Conservation (phyloP, 2,888 invertebrate species). For the Phytoseiulus persimilis region DNA sequence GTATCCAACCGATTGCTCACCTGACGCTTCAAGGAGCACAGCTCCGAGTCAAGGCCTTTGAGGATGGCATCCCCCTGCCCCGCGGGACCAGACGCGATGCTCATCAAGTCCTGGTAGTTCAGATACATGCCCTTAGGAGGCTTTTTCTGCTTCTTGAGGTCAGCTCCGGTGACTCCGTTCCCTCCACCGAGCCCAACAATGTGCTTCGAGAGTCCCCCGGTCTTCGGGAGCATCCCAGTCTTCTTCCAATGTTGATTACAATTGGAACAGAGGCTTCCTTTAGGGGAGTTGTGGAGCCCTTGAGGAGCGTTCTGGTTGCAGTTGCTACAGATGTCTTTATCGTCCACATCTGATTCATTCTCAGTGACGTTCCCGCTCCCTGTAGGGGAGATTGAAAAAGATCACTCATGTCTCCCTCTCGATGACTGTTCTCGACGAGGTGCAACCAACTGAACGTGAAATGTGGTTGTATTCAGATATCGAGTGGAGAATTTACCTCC, state of each 20-base stretch:
- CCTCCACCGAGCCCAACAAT: constrained; percentile 43
- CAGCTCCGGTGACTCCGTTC: constrained; percentile 42
- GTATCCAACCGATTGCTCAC: constrained; percentile 60
- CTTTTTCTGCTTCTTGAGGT: constrained; percentile 52
- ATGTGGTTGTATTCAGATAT: background rate
- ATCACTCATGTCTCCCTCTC: background rate
- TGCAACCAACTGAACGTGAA: no score
- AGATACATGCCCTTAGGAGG: constrained; percentile 94
- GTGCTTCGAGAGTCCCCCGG: constrained; percentile 29
- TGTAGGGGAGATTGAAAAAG: constrained; percentile 57
- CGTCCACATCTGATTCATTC: constrained; percentile 73
- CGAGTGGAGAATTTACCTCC: constrained; percentile 37
- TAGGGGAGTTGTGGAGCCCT: constrained; percentile 47
- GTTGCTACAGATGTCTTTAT: constrained; percentile 57
- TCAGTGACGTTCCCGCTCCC: constrained; percentile 77
- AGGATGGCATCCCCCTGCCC: constrained; percentile 73
- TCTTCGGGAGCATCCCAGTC: constrained; percentile 60
- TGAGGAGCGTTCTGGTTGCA: constrained; percentile 15
- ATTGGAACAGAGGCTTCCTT: constrained; percentile 70
- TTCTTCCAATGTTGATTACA: constrained; percentile 80
- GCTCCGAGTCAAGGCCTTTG: constrained; percentile 83
- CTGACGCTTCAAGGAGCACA: constrained; percentile 87
- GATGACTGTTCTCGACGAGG: no score
- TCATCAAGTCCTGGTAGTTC: constrained; percentile 89
- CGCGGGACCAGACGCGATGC: constrained; percentile 69